phyloP scores from a whole-genome alignment of 2,888 invertebrate species.

The Pyrrhosoma nymphula region DNA sequence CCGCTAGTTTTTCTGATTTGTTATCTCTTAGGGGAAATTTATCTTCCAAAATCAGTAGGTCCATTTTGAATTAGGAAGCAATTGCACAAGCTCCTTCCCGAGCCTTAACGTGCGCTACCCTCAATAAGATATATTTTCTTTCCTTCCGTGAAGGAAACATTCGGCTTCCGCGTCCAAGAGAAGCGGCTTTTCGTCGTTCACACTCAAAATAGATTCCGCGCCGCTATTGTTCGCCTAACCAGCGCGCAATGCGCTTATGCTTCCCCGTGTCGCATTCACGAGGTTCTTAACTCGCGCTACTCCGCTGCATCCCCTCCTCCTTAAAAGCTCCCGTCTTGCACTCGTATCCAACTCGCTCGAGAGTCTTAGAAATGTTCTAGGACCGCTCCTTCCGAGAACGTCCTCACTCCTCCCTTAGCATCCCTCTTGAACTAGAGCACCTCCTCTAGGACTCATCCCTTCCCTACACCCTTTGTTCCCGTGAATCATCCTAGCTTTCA shows the following conservation, averaged over 20 bases:
- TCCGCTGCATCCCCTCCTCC: background rate
- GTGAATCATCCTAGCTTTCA: background rate
- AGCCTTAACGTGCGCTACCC: background rate
- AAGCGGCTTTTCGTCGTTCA: background rate
- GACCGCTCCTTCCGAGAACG: background rate
- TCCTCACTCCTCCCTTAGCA: background rate
- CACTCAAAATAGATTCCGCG: background rate
- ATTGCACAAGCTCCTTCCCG: background rate
- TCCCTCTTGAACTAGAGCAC: background rate
- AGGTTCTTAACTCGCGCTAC: background rate
- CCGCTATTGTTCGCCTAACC: background rate
- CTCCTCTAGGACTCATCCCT: background rate
- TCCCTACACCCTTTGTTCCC: background rate
- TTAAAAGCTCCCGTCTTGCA: background rate
- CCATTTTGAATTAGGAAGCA: background rate
- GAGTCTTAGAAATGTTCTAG: background rate
- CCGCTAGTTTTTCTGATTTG: no score
- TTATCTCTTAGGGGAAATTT: no score
- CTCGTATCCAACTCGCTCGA: background rate
- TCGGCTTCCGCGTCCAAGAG: background rate
- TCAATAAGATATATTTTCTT: background rate
- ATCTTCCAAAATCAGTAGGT: background rate
- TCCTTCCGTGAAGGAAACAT: background rate
- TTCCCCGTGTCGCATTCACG: background rate
- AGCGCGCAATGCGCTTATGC: background rate